phyloP scores from a whole-genome alignment of 2,113 vertebrate genomes.

The Grus americana region DNA sequence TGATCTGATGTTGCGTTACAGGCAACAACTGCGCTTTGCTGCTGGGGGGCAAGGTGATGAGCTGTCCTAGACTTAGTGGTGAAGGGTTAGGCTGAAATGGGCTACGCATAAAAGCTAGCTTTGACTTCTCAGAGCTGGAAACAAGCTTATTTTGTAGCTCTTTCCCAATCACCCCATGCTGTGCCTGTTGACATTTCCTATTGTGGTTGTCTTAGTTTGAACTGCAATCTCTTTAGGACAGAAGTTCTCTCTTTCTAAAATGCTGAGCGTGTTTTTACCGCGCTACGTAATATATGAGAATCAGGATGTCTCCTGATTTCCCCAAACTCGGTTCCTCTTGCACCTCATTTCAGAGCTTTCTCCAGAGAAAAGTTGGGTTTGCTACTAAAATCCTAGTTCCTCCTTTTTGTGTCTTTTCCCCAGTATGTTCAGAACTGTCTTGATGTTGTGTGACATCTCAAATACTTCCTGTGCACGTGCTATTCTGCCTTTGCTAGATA shows the following conservation, averaged over 20 bases:
- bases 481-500: not conserved
- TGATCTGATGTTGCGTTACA: not conserved
- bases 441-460: not conserved
- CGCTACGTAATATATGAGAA: fast-evolving
- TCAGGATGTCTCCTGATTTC: not conserved
- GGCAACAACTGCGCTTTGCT: not conserved
- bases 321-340: not conserved
- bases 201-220: not conserved
- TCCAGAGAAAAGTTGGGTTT: not conserved
- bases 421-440: not conserved
- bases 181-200: not conserved
- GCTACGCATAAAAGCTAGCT: not conserved
- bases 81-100: not conserved
- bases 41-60: not conserved
- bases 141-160: not conserved
- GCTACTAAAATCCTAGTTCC: not conserved
- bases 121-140: not conserved
- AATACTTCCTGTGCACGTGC: not conserved
- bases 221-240: not conserved
- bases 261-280: not conserved
- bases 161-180: not conserved
- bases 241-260: not conserved
- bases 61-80: not conserved
- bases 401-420: not conserved
- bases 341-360: not conserved